These are phyloP conservation scores for Lithophane semibrunnea DNA, from an alignment of 2,888 invertebrate species.

Conservation along the genomic window DNA sequence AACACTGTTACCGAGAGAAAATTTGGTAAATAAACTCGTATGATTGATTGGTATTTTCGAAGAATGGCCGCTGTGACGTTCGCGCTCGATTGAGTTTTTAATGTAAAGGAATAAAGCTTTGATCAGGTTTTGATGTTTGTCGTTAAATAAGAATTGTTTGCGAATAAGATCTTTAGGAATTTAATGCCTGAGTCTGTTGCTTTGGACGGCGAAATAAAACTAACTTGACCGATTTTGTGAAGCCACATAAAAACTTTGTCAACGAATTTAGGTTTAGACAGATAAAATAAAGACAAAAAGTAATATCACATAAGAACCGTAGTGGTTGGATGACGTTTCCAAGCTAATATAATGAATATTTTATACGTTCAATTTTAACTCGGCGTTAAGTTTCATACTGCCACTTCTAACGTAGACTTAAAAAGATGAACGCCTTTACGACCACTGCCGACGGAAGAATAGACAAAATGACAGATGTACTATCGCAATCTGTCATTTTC, in stretches of 20 bases:
- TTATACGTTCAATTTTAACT: neutral
- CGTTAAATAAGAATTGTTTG: slow-evolving; percentile 39
- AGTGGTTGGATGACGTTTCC: neutral
- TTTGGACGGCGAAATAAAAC: slow-evolving; percentile 26
- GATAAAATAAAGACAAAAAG: slow-evolving; percentile 4
- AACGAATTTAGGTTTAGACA: neutral
- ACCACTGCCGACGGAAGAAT: too few relatives aligned
- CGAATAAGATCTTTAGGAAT: slow-evolving; percentile 10
- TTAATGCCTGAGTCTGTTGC: slow-evolving; percentile 5
- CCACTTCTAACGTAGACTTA: neutral
- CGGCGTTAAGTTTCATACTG: neutral
- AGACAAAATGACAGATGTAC: too few relatives aligned
- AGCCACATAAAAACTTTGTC: slow-evolving; percentile 9
- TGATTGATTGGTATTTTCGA: slow-evolving; percentile 50
- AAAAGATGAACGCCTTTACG: neutral
- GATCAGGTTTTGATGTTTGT: slow-evolving; percentile 41
- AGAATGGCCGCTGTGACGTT: slow-evolving; percentile 43
- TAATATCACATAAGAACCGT: neutral
- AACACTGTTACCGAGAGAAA: slow-evolving; percentile 23
- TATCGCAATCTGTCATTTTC: too few relatives aligned
- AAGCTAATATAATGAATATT: neutral
- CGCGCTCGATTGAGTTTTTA: slow-evolving; percentile 35
- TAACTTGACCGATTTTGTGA: slow-evolving; percentile 27
- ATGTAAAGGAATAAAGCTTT: slow-evolving; percentile 41
- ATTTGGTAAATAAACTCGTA: slow-evolving; percentile 51